Evolutionary conservation across 92 coral and sea anemone species (phyloP).

Genomic region (Galaxea fascicularis): DNA sequence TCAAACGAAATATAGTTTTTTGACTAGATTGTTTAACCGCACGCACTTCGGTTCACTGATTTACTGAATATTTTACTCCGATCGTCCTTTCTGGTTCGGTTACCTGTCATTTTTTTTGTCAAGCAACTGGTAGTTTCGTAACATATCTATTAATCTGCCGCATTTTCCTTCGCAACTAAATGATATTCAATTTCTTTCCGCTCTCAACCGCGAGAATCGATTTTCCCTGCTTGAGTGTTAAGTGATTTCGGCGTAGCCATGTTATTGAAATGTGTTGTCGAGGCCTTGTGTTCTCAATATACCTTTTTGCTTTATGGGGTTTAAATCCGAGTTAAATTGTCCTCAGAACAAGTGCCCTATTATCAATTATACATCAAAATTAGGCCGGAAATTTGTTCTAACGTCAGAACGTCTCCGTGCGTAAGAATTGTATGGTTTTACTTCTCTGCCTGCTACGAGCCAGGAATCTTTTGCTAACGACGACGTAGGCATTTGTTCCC

Average conservation of each 20-base stretch:
- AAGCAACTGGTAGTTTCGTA: slow-evolving; percentile 1
- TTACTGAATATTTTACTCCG: slow-evolving; percentile 36
- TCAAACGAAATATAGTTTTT: background rate
- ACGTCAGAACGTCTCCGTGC: slow-evolving; percentile 17
- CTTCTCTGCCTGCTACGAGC: slow-evolving; percentile 8
- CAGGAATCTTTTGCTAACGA: background rate
- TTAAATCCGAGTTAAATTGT: slow-evolving; percentile 31
- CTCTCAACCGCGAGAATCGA: background rate
- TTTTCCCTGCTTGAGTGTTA: background rate
- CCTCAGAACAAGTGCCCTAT: slow-evolving; percentile 2
- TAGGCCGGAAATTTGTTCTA: background rate
- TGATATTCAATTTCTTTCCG: too few relatives aligned
- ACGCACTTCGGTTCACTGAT: background rate
- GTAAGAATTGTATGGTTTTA: background rate
- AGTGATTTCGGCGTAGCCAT: background rate
- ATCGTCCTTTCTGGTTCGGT: background rate
- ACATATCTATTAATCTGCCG: background rate
- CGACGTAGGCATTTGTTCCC: background rate
- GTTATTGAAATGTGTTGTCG: too few relatives aligned
- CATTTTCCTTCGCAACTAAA: background rate
- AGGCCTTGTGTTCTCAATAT: too few relatives aligned
- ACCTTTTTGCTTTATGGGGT: background rate
- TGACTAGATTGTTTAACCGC: background rate
- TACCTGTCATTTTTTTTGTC: slow-evolving; percentile 32
- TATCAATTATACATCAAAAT: slow-evolving; percentile 29